Evolutionary conservation across 1,140 invertebrate genomes (phyloP).

Genomic region (Homalodisca vitripennis): DNA sequence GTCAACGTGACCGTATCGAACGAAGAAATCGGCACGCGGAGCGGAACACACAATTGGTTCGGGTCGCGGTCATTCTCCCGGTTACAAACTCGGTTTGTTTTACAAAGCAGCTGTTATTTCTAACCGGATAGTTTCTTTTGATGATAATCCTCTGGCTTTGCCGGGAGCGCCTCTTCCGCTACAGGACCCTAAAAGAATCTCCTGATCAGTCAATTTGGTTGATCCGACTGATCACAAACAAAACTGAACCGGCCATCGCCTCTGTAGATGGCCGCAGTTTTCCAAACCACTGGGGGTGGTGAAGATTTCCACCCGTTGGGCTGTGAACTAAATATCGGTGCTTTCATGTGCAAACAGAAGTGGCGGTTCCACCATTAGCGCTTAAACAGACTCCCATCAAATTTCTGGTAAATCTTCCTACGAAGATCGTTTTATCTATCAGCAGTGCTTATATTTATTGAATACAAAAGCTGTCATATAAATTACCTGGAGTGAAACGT

Average conservation of each 20-base stretch:
- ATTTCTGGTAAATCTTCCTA: too few species aligned
- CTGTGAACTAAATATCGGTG: too few species aligned
- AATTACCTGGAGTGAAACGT: too few species aligned
- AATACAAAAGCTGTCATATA: too few species aligned
- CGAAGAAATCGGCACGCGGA: background rate
- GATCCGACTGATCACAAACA: slow-evolving; percentile 21
- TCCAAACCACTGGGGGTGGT: background rate
- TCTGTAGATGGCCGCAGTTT: background rate
- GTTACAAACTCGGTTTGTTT: background rate
- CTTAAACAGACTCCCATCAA: too few species aligned
- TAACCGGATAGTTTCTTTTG: slow-evolving; percentile 13
- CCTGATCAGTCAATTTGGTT: background rate
- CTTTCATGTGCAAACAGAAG: too few species aligned
- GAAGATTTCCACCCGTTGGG: background rate
- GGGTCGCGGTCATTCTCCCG: too few species aligned
- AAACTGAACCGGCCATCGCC: background rate
- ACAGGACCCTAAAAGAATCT: background rate
- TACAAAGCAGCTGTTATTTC: background rate
- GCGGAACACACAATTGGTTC: background rate
- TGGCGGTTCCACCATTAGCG: too few species aligned
- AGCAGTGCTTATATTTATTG: too few species aligned
- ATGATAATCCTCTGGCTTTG: too few species aligned
- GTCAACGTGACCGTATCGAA: background rate
- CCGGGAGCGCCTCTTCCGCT: too few species aligned
- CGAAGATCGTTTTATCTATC: too few species aligned